Conservation (phyloP, 2,113 vertebrate species). For the Dicentrarchus labrax region DNA sequence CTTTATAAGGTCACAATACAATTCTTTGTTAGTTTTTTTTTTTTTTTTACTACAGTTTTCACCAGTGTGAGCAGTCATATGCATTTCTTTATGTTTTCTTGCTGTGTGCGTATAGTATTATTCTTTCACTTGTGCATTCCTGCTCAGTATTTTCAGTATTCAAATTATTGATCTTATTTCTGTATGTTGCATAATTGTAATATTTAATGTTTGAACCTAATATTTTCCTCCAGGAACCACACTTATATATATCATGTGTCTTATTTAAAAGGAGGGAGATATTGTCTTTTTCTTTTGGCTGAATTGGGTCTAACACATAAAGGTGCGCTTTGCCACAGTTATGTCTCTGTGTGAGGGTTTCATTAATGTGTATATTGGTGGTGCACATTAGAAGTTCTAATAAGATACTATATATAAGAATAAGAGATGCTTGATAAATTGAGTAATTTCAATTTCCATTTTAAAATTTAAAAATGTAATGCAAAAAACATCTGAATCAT, state of each 20-base stretch:
- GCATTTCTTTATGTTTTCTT: conserved; percentile 1
- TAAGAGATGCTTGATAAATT: too few species aligned
- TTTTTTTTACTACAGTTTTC: conserved; percentile 17
- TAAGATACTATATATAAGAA: too few species aligned
- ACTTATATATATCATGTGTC: background rate
- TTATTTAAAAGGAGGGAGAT: background rate
- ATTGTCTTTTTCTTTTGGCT: background rate
- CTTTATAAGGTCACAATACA: conserved; percentile 45
- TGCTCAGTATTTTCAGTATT: background rate
- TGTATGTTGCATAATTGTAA: background rate
- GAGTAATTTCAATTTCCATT: too few species aligned
- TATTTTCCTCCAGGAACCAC: background rate
- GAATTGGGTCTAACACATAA: background rate
- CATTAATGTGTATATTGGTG: too few species aligned
- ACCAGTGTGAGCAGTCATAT: conserved; percentile 14
- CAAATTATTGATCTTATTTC: background rate
- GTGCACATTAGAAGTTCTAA: background rate
- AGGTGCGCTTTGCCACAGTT: background rate
- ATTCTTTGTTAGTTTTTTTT: conserved; percentile 20
- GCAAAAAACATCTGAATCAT: too few species aligned
- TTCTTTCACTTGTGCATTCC: background rate
- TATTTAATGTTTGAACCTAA: background rate
- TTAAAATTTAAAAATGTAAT: background rate
- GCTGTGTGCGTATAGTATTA: background rate
- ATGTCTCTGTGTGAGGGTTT: too few species aligned